These are phyloP conservation scores for Hemibagrus guttatus DNA, from an alignment of 2,797 vertebrate genomes.

Conservation along the genomic window DNA sequence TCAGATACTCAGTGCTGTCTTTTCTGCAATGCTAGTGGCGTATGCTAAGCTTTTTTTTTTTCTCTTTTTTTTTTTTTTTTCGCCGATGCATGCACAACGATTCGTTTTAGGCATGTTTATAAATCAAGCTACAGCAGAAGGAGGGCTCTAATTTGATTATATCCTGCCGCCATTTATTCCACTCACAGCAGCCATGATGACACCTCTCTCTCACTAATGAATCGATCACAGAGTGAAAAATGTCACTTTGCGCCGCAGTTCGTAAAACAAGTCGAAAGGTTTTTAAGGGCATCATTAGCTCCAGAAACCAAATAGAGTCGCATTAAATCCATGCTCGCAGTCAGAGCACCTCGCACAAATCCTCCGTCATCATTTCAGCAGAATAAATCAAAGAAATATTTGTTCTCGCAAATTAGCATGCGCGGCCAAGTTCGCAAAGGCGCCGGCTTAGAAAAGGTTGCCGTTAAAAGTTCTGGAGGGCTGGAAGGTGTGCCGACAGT, in stretches of 20 bases:
- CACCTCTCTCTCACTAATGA: constrained; percentile 45
- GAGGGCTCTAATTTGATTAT: constrained; percentile 38
- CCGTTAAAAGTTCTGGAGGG: neutral
- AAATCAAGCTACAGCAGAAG: constrained; percentile 37
- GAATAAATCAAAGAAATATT: constrained; percentile 10
- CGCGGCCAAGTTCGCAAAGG: neutral
- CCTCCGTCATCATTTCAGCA: constrained; percentile 7
- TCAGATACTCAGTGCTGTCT: neutral
- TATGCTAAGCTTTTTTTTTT: too few relatives aligned
- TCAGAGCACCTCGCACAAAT: neutral
- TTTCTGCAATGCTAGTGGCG: neutral
- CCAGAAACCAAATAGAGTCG: constrained; percentile 16
- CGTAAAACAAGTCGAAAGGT: constrained; percentile 38
- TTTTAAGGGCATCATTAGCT: constrained; percentile 42
- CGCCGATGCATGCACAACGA: constrained; percentile 1
- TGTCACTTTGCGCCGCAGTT: constrained; percentile 35
- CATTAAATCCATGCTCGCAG: constrained; percentile 26
- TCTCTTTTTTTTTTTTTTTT: neutral
- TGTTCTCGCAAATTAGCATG: constrained; percentile 5
- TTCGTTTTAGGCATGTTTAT: constrained; percentile 30
- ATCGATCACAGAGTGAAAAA: constrained; percentile 47
- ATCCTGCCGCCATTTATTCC: constrained; percentile 37
- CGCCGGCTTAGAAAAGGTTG: neutral
- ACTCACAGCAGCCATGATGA: constrained; percentile 40
- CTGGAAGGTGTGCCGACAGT: neutral